Base-by-base conservation (phyloP, 2,888 invertebrate genomes). In the Noctua comes region DNA sequence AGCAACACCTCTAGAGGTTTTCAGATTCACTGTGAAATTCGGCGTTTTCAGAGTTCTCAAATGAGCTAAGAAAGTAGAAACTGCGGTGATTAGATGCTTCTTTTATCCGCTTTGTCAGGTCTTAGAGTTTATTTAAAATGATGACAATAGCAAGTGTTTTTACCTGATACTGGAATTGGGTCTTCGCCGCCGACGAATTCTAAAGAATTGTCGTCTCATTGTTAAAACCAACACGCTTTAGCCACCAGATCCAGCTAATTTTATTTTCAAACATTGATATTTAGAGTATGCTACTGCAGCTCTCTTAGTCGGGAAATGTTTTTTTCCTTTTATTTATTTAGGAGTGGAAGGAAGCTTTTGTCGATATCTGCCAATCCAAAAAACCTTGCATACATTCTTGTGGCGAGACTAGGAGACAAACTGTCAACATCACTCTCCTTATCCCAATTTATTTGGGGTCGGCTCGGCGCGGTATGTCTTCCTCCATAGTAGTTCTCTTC, bases 1-100 rank as follows among this genome's bases (percentile, higher is more conserved):
- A 83, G 73, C 46, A 68, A 75, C 83, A 86, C 59, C 77, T 86
- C 43, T 4, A 51, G 43, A 70, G n/a, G 66, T 76, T 77, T 75
- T 78, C 46, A 59, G 69, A 64, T 66, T 80, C 66, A 54, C 62
- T 68, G 59, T 68, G 77, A 77, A 70, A 31, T 69, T 73, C 27
- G 8, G 16, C 2, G 62, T 40, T 68, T 84, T 68, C 62, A 77
- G 77, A 76, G 51, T 72, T 59, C 36, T 27, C n/a, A 71, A 57
- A 57, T 71, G 48, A 71, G 24, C 27, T 80, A 62, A 46, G 64
- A 68, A 82, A 80, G 70, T 73, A 46, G 59, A 85, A 72, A 51
- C 27, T 57, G n/a, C 7, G 18, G 27, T 72, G 11, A 59, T n/a
- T 13, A n/a, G n/a, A 4, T 46, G 43, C 0, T 40, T 18, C 36